Evolutionary conservation across 2,797 vertebrate genomes (phyloP), one percentile per base, ranked within the genome.

Genomic region (Passerculus sandwichensis): DNA sequence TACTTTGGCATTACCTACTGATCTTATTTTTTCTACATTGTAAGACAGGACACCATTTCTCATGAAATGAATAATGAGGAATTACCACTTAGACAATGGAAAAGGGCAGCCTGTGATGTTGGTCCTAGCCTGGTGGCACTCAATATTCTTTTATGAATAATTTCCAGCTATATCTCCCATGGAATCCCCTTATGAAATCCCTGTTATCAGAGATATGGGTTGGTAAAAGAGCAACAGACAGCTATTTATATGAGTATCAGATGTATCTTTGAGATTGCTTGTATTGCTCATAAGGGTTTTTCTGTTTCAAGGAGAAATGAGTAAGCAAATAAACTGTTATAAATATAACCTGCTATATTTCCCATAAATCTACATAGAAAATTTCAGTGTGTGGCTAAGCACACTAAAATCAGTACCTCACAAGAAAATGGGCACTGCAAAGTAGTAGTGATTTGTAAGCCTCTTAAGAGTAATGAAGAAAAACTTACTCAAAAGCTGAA

Each of bases 1-100:
- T 82, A 84, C 36, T 86, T 91, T 77, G 83, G 78, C 67, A 57
- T 81, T 93, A 71, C 66, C 85, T 80, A 93, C 85, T 34, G 36
- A 77, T 51, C 38, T 21, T 59, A 56, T 78, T 85, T 91, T 82
- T 91, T 36, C 70, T 65, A 79, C 77, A 22, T 56, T 82, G 61
- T 85, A 67, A 85, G 72, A 90, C 92, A 91, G 91, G 79, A 78
- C 66, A 72, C 54, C 14, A 67, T 96, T 94, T 91, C 65, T 86
- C 82, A 23, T 27, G 89, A 85, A 74, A 56, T 51, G 67, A 60
- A 78, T 76, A 82, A 85, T 40, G 79, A 92, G 71, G 66, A 94
- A 90, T 70, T 87, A 59, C 36, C 57, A 57, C 78, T 69, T 51
- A 81, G 56, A 78, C 38, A 84, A 85, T 27, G 48, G 53, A 86